Evolutionary conservation across 2,113 vertebrate genomes (phyloP).

Genomic region (Gnathonemus echidnorhynchus): DNA sequence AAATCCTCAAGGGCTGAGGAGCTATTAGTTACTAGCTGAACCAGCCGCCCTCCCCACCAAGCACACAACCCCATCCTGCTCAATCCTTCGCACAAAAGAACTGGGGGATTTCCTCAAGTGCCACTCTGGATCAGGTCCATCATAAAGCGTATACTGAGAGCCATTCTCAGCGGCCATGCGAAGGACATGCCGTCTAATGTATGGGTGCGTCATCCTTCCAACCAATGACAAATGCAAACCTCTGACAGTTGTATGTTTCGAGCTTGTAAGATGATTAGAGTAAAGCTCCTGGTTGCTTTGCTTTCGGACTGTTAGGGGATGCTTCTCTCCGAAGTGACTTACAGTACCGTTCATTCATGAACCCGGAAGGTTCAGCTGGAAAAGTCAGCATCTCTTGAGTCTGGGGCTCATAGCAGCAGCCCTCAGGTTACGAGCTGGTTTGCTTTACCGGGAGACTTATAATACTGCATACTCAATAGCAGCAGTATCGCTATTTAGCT

Average conservation of each 20-base stretch:
- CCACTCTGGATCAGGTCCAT: neutral
- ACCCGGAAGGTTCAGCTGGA: neutral
- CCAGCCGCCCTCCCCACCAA: neutral
- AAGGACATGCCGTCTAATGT: neutral
- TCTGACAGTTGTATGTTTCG: neutral
- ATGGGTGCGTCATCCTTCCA: neutral
- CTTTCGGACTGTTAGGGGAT: neutral
- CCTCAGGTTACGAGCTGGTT: neutral
- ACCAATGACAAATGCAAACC: neutral
- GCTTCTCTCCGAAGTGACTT: neutral
- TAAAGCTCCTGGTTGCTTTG: neutral
- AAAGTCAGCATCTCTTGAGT: neutral
- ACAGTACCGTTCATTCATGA: neutral
- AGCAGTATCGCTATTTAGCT: neutral
- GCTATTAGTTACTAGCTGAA: neutral
- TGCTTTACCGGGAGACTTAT: neutral
- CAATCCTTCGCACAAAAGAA: neutral
- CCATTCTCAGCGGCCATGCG: neutral
- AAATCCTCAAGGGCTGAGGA: neutral
- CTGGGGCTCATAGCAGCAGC: neutral
- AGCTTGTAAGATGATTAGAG: neutral
- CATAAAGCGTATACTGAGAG: neutral
- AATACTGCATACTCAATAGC: neutral
- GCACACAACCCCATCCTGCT: neutral
- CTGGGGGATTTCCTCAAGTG: neutral